phyloP scores from a whole-genome alignment of 2,888 invertebrate species.

The Syritta pipiens region DNA sequence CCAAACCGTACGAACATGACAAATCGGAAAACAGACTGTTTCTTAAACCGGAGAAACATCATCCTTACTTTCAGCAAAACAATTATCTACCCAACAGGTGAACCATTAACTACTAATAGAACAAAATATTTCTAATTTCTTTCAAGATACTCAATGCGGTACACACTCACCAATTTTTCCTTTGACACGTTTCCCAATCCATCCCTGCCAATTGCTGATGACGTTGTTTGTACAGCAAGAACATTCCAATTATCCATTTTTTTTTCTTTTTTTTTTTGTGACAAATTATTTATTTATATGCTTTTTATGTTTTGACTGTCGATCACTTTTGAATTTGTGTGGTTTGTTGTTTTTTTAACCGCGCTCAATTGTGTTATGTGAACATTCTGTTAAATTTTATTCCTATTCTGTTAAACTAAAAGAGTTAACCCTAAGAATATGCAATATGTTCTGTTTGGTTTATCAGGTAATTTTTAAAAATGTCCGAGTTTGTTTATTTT shows the following conservation, averaged over 20 bases:
- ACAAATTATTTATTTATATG: slow-evolving; percentile 1
- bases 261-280: slow-evolving; percentile 3
- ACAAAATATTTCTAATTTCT: slow-evolving; percentile 36
- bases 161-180: slow-evolving; percentile 76
- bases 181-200: slow-evolving; percentile 76
- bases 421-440: slow-evolving; percentile 25
- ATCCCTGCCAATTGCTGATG: slow-evolving; percentile 86
- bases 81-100: slow-evolving; percentile 39
- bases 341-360: too few relatives aligned
- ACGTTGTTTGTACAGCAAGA: slow-evolving; percentile 83
- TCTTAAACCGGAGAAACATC: neutral
- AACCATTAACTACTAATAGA: slow-evolving; percentile 43
- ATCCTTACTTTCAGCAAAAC: slow-evolving; percentile 9
- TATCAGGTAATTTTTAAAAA: too few relatives aligned
- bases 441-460: slow-evolving; percentile 10
- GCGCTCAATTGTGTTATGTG: slow-evolving; percentile 13
- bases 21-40: slow-evolving; percentile 11
- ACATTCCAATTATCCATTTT: slow-evolving; percentile 87
- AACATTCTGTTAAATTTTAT: slow-evolving; percentile 14
- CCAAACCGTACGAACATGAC: slow-evolving; percentile 1
- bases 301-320: slow-evolving; percentile 9
- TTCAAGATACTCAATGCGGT: slow-evolving; percentile 1
- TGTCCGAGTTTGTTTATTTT: too few relatives aligned
- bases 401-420: too few relatives aligned
- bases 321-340: slow-evolving; percentile 18